Conservation (phyloP, 2,797 vertebrate species). For the Gymnothorax reevesii region DNA sequence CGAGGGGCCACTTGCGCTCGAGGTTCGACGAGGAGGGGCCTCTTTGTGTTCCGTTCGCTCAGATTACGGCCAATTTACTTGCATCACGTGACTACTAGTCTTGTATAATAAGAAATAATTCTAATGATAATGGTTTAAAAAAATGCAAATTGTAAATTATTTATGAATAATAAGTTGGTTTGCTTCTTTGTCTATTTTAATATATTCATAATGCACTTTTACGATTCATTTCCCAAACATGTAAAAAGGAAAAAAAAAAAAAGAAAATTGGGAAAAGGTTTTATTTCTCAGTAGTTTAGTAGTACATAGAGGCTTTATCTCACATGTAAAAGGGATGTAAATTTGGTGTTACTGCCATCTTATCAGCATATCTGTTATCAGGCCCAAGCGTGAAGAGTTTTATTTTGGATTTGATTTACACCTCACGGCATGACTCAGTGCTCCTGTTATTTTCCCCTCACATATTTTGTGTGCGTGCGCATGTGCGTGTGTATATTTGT, state of each 20-base stretch:
- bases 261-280: conserved; percentile 47
- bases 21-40: conserved; percentile 43
- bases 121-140: conserved; percentile 56
- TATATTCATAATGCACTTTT: conserved; percentile 78
- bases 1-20: conserved; percentile 33
- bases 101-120: conserved; percentile 69
- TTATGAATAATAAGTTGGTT: conserved; percentile 70
- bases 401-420: conserved; percentile 61
- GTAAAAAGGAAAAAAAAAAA: conserved; percentile 42
- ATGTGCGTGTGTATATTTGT: conserved; percentile 50
- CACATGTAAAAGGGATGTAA: conserved; percentile 60
- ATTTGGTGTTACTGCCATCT: conserved; percentile 51
- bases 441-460: conserved; percentile 65
- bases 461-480: conserved; percentile 21
- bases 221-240: conserved; percentile 59
- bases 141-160: conserved; percentile 61
- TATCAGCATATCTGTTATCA: conserved; percentile 51
- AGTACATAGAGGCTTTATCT: conserved; percentile 54
- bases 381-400: conserved; percentile 55
- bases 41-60: conserved; percentile 48
- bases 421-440: conserved; percentile 72
- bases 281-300: conserved; percentile 50
- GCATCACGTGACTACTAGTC: conserved; percentile 64
- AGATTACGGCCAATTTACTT: conserved; percentile 52
- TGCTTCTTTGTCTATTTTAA: conserved; percentile 69